phyloP scores from a whole-genome alignment of 2,888 invertebrate species.

The Morpho achilles region DNA sequence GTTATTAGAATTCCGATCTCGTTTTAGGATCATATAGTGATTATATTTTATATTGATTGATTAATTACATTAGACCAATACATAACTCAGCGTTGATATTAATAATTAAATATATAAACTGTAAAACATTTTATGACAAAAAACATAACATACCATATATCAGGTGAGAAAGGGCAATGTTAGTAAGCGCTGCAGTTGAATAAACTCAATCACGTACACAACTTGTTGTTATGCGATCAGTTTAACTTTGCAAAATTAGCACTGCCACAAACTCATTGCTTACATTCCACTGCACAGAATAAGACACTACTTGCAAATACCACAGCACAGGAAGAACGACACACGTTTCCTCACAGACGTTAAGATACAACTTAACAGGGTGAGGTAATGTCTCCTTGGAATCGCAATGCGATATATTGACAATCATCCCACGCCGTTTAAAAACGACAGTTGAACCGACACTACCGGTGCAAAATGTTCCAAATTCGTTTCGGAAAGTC shows the following conservation, averaged over 20 bases:
- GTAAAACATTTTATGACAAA: not conserved
- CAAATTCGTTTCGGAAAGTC: slow-evolving; percentile 61
- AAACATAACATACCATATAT: slow-evolving; percentile 60
- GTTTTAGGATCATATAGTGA: too few species aligned
- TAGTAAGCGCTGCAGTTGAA: slow-evolving; percentile 18
- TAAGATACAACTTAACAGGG: slow-evolving; percentile 60
- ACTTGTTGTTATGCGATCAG: slow-evolving; percentile 41
- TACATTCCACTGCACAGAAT: slow-evolving; percentile 65
- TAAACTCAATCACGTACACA: slow-evolving; percentile 61
- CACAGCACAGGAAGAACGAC: slow-evolving; percentile 60
- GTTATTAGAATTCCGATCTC: too few species aligned
- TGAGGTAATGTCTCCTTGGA: slow-evolving; percentile 62
- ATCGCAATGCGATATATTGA: slow-evolving; percentile 69
- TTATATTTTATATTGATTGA: too few species aligned
- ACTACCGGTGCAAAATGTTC: slow-evolving; percentile 69
- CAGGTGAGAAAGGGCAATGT: slow-evolving; percentile 39
- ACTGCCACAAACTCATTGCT: slow-evolving; percentile 67
- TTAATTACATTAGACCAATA: too few species aligned
- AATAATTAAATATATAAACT: too few species aligned
- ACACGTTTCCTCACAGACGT: slow-evolving; percentile 70
- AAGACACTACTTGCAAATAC: slow-evolving; percentile 60
- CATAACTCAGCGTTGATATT: too few species aligned
- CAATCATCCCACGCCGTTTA: slow-evolving; percentile 52
- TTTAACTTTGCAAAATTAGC: slow-evolving; percentile 42
- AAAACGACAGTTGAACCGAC: slow-evolving; percentile 67